A percentile compares a stretch with the other conserved stretches of the same genome.
Evolutionary conservation across 2,113 vertebrate genomes (phyloP).

Genomic region (Cettia cetti): DNA sequence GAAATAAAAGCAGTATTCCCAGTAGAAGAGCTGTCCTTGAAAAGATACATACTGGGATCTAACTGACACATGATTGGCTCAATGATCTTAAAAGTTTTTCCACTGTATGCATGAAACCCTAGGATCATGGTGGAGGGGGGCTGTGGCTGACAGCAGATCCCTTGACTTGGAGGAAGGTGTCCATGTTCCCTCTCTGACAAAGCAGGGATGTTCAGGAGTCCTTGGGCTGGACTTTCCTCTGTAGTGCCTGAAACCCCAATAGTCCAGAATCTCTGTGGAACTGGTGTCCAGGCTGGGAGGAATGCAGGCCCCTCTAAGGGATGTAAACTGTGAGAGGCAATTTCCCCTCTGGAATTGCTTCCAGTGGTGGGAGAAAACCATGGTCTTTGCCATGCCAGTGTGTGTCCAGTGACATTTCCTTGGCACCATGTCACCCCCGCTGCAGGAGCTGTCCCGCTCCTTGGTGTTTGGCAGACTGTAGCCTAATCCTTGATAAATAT

Average conservation of each 20-base stretch:
- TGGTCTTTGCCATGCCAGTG: accelerated
- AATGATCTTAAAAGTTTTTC: neutral
- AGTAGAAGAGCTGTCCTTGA: neutral
- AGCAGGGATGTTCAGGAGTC: neutral
- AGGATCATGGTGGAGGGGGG: too few species aligned
- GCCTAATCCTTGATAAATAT: neutral
- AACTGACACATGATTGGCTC: neutral
- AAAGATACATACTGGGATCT: neutral
- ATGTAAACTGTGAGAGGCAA: neutral
- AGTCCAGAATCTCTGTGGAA: accelerated
- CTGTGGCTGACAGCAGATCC: neutral
- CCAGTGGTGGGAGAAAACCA: accelerated
- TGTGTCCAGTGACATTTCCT: accelerated
- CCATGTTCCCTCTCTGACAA: accelerated
- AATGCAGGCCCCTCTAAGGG: neutral
- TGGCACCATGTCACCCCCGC: accelerated
- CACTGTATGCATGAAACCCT: neutral
- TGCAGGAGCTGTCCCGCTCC: neutral
- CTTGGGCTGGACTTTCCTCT: neutral
- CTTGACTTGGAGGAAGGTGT: accelerated
- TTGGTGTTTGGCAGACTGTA: neutral
- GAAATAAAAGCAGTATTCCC: neutral
- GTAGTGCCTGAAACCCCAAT: accelerated
- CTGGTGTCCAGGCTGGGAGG: neutral
- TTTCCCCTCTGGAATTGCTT: neutral